Base-by-base conservation (phyloP, 92 coral and sea anemone species). In the Pocillopora meandrina region DNA sequence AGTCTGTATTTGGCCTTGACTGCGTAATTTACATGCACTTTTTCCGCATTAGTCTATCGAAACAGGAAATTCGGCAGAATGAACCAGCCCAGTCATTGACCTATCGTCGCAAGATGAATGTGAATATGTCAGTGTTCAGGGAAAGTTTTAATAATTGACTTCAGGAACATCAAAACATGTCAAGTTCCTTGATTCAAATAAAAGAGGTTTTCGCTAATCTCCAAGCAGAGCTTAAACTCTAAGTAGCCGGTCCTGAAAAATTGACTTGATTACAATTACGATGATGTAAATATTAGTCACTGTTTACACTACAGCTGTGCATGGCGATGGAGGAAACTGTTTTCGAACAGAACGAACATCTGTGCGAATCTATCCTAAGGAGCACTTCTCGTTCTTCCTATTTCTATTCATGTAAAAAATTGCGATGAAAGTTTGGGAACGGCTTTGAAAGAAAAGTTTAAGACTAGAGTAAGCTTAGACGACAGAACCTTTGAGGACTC, bases 31-130 rank as follows among this genome's bases (percentile, higher is more conserved):
- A 35, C 15, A 26, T 8, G 11, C 6, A n/a, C 12, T 74, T 74
- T 74, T 74, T 74, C 78, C 78, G 78, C 78, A 12, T 74, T 72
- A 62, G 13, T 10, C 9, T 19, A 52, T 49, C 12, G n/a, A 60
- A 31, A 59, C 67, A 61, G 17, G 55, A 52, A 49, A 19, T 73
- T 73, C 14, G 3, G 62, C 9, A 47, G 13, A 35, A 74, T 16
- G 7, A 7, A 1, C 17, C 10, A 31, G 70, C 31, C 70, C 21
- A 11, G 68, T 26, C 31, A 64, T 64, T 64, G n/a, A n/a, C n/a
- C n/a, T 19, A 19, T 16, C 16, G 23, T 21, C 68, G 3, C 52
- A 42, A 42, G 52, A 7, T 7, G 52, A 42, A 42, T 42, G 52
- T 42, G 8, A 42, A 42, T 42, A 7, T 42, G 52, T 59, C 62